Evolutionary conservation across 2,888 invertebrate genomes (phyloP), one percentile per base, ranked within the genome.

Genomic region (Ormia ochracea): DNA sequence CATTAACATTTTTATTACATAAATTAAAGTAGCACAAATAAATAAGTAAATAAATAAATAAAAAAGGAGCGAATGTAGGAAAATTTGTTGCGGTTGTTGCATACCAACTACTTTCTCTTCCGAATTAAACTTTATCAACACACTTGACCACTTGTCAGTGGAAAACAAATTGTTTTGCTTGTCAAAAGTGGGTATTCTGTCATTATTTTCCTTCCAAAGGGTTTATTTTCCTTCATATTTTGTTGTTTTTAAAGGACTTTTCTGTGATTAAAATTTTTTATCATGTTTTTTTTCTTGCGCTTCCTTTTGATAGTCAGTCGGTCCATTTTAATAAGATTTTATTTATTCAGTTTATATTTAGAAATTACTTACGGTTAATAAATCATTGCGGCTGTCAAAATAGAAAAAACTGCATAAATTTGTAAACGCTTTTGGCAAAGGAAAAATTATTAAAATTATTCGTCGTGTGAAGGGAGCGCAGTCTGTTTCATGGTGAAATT

Each of bases 291-390:
- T 58, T 45, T 72, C 19, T 43, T 21, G 14, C 19, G 14, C 48
- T 56, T 52, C 19, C 7, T 61, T 12, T 36, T 43, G n/a, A n/a
- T n/a, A n/a, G n/a, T n/a, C n/a, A n/a, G 19, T 58, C 38, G 69
- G 75, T 79, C 52, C 26, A 56, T 76, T 73, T 80, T 80, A 80
- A 76, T 80, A 76, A 76, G 80, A 80, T 80, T 80, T 80, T 80
- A 80, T 80, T 80, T 82, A 68, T 77, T 66, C 72, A 61, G 79
- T 81, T 73, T 73, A 70, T 84, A 80, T 84, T 83, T 83, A 84
- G 86, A 88, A 87, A 88, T 88, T 88, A 89, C 88, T 86, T 85
- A 89, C 86, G 89, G 88, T 86, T 85, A 88, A 89, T 89, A 89
- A 89, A 89, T 89, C 89, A 89, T 87, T 85, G 84, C 82, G 87